phyloP scores from a whole-genome alignment of 2,888 invertebrate genomes.

The Eudemis profundana region DNA sequence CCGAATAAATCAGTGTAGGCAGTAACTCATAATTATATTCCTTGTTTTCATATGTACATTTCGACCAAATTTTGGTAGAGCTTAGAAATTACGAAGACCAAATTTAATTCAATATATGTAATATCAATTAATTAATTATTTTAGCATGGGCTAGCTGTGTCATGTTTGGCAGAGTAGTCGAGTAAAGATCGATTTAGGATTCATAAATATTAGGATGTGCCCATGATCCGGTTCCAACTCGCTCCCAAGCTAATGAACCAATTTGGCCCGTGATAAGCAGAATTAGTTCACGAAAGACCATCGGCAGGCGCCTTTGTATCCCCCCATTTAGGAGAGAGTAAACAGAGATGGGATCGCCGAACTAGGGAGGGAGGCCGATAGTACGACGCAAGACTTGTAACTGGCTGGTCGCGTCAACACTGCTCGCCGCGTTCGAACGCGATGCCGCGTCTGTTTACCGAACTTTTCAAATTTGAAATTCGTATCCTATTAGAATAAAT shows the following conservation, averaged over 20 bases:
- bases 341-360: slow-evolving; percentile 66
- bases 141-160: no score
- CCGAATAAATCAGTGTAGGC: not conserved
- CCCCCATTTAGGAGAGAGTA: slow-evolving; percentile 79
- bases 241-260: slow-evolving; percentile 21
- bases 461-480: slow-evolving; percentile 66
- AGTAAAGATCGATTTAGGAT: not conserved
- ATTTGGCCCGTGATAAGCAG: slow-evolving; percentile 29
- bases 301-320: slow-evolving; percentile 69
- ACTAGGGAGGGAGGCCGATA: slow-evolving; percentile 76
- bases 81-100: no score
- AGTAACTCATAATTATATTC: no score
- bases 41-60: no score
- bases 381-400: slow-evolving; percentile 73
- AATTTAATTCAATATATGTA: no score
- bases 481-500: slow-evolving; percentile 54
- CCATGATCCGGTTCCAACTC: not conserved
- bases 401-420: slow-evolving; percentile 71
- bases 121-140: no score
- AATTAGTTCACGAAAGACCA: slow-evolving; percentile 59
- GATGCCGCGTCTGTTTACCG: slow-evolving; percentile 63
- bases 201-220: not conserved
- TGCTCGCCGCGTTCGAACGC: slow-evolving; percentile 54
- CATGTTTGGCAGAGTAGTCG: not conserved
- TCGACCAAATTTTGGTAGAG: no score